These are phyloP conservation scores for Phoebastria nigripes DNA, from an alignment of 2,797 vertebrate species.

Conservation along the genomic window DNA sequence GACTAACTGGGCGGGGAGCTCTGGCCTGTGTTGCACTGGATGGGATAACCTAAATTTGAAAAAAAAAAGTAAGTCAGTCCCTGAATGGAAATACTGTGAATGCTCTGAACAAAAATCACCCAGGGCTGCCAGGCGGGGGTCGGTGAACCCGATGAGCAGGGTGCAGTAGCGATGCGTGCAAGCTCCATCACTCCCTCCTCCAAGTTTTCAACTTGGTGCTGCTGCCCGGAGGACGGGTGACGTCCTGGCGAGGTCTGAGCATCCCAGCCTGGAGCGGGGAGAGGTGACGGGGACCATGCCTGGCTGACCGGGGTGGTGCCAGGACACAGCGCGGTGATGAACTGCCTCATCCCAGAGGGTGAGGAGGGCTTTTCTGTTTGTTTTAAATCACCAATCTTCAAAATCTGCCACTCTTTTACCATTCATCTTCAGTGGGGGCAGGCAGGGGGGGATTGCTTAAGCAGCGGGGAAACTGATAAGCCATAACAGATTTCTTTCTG, in stretches of 20 bases:
- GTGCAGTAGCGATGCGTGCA: background rate
- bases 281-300: background rate
- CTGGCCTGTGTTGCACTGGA: background rate
- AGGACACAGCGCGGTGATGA: rapidly evolving
- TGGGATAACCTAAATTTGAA: background rate
- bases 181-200: background rate
- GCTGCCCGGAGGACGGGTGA: background rate
- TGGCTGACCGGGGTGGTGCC: background rate
- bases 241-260: background rate
- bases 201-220: background rate
- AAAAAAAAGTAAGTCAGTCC: background rate
- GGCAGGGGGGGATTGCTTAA: background rate
- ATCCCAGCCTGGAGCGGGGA: background rate
- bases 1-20: background rate
- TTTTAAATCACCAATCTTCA: background rate
- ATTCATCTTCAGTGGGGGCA: background rate
- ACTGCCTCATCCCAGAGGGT: rapidly evolving
- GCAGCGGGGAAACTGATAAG: constrained; percentile 24
- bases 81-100: background rate
- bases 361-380: background rate
- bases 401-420: background rate
- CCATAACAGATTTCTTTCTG: constrained; percentile 58
- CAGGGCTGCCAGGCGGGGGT: background rate
- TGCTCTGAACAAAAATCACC: background rate
- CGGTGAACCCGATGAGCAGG: background rate